Base-by-base conservation (phyloP, 2,797 vertebrate species). In the Parauchenoglanis ngamensis region DNA sequence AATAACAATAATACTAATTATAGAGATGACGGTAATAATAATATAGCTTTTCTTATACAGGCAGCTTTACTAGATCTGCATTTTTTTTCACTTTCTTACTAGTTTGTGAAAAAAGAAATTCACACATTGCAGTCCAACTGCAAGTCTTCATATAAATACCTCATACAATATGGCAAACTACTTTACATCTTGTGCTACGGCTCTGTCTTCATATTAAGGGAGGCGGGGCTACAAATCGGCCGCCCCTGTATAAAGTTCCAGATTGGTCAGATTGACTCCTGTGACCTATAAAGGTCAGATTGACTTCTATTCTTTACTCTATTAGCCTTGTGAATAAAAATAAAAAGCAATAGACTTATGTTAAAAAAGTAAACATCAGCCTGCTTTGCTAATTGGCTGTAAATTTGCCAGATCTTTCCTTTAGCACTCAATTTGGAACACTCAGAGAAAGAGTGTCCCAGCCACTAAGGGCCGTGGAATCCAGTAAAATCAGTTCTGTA, bases 401-500 rank as follows among this genome's bases (percentile, higher is more conserved):
- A 40, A 65, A 65, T 65, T 61, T 25, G 2, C n/a, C 52, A 56
- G 25, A 49, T n/a, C 6, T 56, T 57, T n/a, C 44, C 28, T 57
- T 78, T 23, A 31, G 8, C 56, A 61, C 35, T 80, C 57, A 44
- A n/a, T 59, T 80, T 80, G 35, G 12, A 79, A 79, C 12, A 17
- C 56, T 40, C 28, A 40, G 23, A 46, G 25, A 73, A 40, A 77
- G n/a, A 35, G 46, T 35, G 28, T 40, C 54, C 11, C 35, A 61
- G 23, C 35, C 35, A 49, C 65, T 82, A 21, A 82, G 1, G 52
- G 23, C 35, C 35, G 25, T 44, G 25, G 21, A 59, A 80, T 44
- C 13, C 31, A 49, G 19, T 82, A 19, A 46, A 65, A 49, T 28
- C 40, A 19, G 10, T 49, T 92, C 89, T 86, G 40, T 44, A 90